These are phyloP conservation scores for Aphelinus certus DNA, from an alignment of 1,140 invertebrate species.

Conservation along the genomic window DNA sequence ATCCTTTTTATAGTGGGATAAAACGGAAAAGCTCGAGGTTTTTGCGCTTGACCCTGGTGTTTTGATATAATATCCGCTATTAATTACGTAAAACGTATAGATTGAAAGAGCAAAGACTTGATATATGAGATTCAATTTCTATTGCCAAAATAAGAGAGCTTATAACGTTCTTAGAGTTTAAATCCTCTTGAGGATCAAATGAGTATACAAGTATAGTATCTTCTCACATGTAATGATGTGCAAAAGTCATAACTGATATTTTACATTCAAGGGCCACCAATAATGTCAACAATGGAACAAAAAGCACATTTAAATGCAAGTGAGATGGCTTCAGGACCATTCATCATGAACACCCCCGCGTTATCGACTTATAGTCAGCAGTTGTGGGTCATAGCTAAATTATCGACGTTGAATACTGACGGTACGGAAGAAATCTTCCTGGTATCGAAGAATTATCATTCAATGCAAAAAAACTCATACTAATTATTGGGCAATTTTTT, in stretches of 20 bases:
- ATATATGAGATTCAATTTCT: too few relatives aligned
- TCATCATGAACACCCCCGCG: constrained; percentile 83
- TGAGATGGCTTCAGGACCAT: constrained; percentile 83
- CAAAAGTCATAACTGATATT: background rate
- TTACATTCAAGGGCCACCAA: constrained; percentile 80
- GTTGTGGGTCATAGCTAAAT: constrained; percentile 89
- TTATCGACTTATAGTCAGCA: constrained; percentile 92
- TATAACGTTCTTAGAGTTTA: background rate
- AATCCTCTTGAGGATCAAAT: background rate
- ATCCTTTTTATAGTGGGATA: too few relatives aligned
- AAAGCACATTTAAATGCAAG: constrained; percentile 72
- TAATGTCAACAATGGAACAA: constrained; percentile 79
- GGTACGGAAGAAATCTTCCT: constrained; percentile 66
- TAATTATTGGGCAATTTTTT: constrained; percentile 44
- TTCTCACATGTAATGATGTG: background rate
- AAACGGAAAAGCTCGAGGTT: too few relatives aligned
- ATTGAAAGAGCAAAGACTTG: too few relatives aligned
- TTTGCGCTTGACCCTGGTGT: too few relatives aligned
- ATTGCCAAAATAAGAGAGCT: too few relatives aligned
- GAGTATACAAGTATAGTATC: background rate
- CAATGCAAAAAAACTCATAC: too few relatives aligned
- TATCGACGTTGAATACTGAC: constrained; percentile 85
- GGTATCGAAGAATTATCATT: too few relatives aligned
- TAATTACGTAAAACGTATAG: too few relatives aligned
- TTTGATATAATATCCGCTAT: too few relatives aligned